Percentiles rank a stretch among this genome's conserved stretches.
phyloP scores from a whole-genome alignment of 53 echinoderm and acorn worm species.

The Holothuria scabra region DNA sequence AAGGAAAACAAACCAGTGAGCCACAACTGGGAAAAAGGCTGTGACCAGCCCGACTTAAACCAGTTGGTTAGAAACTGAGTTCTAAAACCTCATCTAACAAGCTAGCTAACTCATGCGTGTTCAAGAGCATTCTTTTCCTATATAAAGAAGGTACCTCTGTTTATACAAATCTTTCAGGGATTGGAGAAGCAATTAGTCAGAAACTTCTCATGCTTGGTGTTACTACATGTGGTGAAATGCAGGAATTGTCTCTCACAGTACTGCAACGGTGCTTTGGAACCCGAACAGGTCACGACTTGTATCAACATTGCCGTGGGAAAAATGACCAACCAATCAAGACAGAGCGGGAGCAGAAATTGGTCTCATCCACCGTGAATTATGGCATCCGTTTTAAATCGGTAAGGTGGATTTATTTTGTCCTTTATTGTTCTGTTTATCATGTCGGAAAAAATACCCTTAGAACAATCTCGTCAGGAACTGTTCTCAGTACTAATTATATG shows the following conservation, averaged over 20 bases:
- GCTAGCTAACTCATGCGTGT: no score
- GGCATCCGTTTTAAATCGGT: constrained; percentile 89
- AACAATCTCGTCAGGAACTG: no score
- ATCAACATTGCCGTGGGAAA: constrained; percentile 73
- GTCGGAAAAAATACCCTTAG: no score
- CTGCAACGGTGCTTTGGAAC: constrained; percentile 90
- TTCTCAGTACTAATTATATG: no score
- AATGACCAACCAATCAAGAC: constrained; percentile 77
- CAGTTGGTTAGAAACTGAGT: no score
- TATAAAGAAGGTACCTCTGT: no score
- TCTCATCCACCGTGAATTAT: constrained; percentile 94
- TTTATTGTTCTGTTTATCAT: no score
- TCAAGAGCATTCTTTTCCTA: no score
- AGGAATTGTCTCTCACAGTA: constrained; percentile 55
- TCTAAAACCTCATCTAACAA: no score
- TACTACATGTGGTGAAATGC: constrained; percentile 78
- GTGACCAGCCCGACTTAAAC: no score
- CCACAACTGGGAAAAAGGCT: no score
- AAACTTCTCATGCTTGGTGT: constrained; percentile 65
- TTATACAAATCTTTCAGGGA: constrained; percentile 57
- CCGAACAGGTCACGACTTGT: constrained; percentile 81
- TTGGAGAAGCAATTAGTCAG: constrained; percentile 73
- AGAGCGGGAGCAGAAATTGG: constrained; percentile 81
- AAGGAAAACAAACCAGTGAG: no score
- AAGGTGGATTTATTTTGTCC: neutral